Evolutionary conservation across 2,113 vertebrate genomes (phyloP), one percentile per base, ranked within the genome.

Genomic region (Megaptera novaeangliae): DNA sequence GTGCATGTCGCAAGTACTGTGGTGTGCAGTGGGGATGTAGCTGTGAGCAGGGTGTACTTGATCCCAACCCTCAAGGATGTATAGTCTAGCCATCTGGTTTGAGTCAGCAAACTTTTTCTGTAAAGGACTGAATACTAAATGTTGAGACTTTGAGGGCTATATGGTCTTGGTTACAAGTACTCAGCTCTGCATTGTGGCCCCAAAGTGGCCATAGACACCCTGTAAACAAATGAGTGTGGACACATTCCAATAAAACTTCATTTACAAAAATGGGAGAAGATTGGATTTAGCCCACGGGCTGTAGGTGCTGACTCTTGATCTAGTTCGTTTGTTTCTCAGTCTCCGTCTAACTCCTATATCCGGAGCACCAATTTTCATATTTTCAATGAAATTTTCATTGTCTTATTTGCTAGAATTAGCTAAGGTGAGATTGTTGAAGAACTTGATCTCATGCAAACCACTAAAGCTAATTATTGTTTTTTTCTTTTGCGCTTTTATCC

Each of bases 371-470:
- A 0, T 85, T 95, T 90, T 84, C 81, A 7, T n/a, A 21, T 64
- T 66, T 88, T 57, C 39, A 61, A 0, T 39, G 49, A 49, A n/a
- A 74, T 13, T 74, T 88, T 17, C 49, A 13, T 2, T 59, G 55
- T 18, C 55, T 52, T 55, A 1, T 52, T 93, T 59, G 52, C 72
- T 74, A 20, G 2, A n/a, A 41, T 92, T 88, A 57, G 69, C 20
- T 61, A 46, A 92, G 10, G 17, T 86, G 59, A 94, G 57, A 68
- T 64, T n/a, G 66, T 96, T 59, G 77, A 96, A 91, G 52, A 91
- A 77, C 44, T 86, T 80, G 15, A 74, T 68, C 3, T 44, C 20
- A 12, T 20, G 15, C 34, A 46, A 5, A 61, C 91, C 34, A 61
- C 31, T 93, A 57, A 92, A 83, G 20, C 63, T 82, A 61, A 68